These are phyloP conservation scores for Scaptomyza flava DNA, from an alignment of 2,888 invertebrate species.

Conservation along the genomic window DNA sequence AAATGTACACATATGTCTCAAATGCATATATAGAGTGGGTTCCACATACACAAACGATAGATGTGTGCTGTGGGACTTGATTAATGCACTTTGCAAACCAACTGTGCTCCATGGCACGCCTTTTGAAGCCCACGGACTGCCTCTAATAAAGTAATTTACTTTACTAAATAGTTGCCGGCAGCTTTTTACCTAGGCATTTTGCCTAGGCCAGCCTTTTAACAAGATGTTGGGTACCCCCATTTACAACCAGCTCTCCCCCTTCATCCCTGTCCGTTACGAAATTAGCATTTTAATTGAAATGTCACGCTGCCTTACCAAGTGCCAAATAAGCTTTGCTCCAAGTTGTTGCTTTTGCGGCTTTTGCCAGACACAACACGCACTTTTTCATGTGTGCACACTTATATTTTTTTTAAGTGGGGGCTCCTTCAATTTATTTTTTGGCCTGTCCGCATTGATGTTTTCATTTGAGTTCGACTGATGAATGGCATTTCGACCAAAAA, in stretches of 20 bases:
- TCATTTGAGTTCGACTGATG: constrained; percentile 61
- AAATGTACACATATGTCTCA: constrained; percentile 42
- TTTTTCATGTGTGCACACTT: constrained; percentile 52
- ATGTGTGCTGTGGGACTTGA: constrained; percentile 64
- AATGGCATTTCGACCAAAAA: constrained; percentile 54
- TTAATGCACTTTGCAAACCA: constrained; percentile 72
- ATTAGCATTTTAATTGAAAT: constrained; percentile 82
- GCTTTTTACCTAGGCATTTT: constrained; percentile 49
- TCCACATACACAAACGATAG: constrained; percentile 7
- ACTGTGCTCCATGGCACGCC: constrained; percentile 44
- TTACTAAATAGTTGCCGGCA: constrained; percentile 76
- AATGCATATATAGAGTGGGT: constrained; percentile 29
- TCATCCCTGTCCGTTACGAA: constrained; percentile 45
- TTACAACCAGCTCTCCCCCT: background rate
- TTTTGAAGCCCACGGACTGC: constrained; percentile 52
- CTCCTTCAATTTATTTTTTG: constrained; percentile 13
- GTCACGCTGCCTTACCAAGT: constrained; percentile 75
- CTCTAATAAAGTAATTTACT: constrained; percentile 78
- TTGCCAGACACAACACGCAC: constrained; percentile 65
- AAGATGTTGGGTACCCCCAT: constrained; percentile 43
- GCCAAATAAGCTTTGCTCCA: constrained; percentile 56
- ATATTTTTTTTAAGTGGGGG: background rate
- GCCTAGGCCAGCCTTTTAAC: constrained; percentile 54
- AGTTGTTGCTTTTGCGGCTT: constrained; percentile 25
- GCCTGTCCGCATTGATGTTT: constrained; percentile 53